These are phyloP conservation scores for Acanthiza pusilla DNA, from an alignment of 2,797 vertebrate genomes.

Conservation along the genomic window DNA sequence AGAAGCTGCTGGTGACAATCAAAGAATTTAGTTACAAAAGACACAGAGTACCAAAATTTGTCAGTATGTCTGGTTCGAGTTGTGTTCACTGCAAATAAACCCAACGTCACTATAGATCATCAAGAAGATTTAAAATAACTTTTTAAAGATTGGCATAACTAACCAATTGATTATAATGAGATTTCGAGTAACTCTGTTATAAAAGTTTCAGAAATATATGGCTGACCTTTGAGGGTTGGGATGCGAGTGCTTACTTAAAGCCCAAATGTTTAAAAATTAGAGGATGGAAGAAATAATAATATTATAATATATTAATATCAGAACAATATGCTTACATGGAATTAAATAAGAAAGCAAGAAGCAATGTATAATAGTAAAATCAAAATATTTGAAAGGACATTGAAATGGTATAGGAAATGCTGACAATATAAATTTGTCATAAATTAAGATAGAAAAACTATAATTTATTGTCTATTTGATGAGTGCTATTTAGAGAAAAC, in stretches of 20 bases:
- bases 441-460: background rate
- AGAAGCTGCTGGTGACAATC: background rate
- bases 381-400: background rate
- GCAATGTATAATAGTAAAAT: background rate
- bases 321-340: background rate
- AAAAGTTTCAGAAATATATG: background rate
- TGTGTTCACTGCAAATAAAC: background rate
- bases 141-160: background rate
- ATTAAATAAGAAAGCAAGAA: background rate
- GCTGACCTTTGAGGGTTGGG: background rate
- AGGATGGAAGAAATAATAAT: background rate
- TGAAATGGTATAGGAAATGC: background rate
- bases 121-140: background rate
- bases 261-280: background rate
- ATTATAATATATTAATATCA: background rate
- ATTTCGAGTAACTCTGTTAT: background rate
- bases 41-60: background rate
- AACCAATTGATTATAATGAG: background rate
- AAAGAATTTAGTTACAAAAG: background rate
- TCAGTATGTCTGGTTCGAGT: background rate
- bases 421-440: background rate
- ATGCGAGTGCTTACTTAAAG: background rate
- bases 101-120: background rate
- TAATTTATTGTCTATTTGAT: background rate
- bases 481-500: background rate